Evolutionary conservation across 2,888 invertebrate genomes (phyloP), one percentile per base, ranked within the genome.

Genomic region (Eurytoma adleriae): DNA sequence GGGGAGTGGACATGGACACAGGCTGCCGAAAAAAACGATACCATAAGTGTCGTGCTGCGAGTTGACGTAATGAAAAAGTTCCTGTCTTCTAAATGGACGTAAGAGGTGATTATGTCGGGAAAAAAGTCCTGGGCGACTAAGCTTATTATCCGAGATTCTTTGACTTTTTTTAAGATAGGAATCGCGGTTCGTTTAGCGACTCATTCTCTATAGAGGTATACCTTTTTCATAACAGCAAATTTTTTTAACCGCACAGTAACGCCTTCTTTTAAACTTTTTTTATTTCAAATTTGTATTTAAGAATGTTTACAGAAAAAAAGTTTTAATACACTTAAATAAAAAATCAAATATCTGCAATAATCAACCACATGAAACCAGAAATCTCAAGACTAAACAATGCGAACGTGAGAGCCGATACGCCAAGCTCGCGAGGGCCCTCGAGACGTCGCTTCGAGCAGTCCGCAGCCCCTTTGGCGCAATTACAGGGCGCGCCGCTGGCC

Each of bases 11-110:
- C 1, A 7, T 3, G 24, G 48, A n/a, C 7, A 10, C 5, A 18
- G 40, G 40, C n/a, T 16, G 30, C n/a, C 48, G 66, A 66, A 66
- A 66, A 66, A 66, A 66, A 20, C 50, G 48, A 64, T n/a, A 14
- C 7, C 12, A n/a, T 40, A 40, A 40, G 40, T 40, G 40, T 40
- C 40, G 40, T 40, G 40, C 4, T 40, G 40, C 40, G 40, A 40
- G 7, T 4, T 7, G 40, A 40, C 40, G 4, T 40, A 40, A 40
- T 40, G 40, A 40, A 40, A 40, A 40, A 40, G 40, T 40, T 40
- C 40, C 27, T 24, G 14, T 30, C 16, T n/a, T 16, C 62, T 64
- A 20, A 20, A 24, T 24, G 48, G 54, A 68, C 24, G 68, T 18
- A 48, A 12, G 66, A 20, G 66, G 66, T 67, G 50, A 66, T 66